phyloP scores from a whole-genome alignment of 2,797 vertebrate species.

The Alfaro cultratus region DNA sequence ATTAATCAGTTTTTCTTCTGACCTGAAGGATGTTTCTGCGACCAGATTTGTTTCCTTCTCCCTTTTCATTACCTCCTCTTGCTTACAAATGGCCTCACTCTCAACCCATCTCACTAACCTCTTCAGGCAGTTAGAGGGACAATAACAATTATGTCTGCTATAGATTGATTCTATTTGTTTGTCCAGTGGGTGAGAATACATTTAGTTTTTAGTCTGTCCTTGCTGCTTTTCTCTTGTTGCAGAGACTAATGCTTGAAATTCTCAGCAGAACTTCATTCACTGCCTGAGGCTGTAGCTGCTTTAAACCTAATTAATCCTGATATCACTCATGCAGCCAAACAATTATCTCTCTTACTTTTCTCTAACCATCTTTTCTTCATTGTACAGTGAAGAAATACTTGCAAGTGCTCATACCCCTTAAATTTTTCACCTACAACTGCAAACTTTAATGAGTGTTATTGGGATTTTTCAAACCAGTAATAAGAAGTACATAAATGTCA shows the following conservation, averaged over 20 bases:
- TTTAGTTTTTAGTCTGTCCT: background rate
- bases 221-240: slow-evolving; percentile 12
- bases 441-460: background rate
- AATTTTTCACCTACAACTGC: background rate
- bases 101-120: slow-evolving; percentile 9
- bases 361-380: background rate
- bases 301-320: background rate
- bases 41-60: slow-evolving; percentile 8
- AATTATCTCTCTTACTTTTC: background rate
- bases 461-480: background rate
- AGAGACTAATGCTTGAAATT: slow-evolving; percentile 44
- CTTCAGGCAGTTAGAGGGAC: slow-evolving; percentile 39
- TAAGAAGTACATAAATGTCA: background rate
- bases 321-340: background rate
- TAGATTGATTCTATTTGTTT: slow-evolving; percentile 39
- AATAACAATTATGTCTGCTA: slow-evolving; percentile 22
- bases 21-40: slow-evolving; percentile 8
- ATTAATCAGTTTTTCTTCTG: slow-evolving; percentile 4
- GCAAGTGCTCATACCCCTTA: background rate
- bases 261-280: slow-evolving; percentile 37
- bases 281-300: slow-evolving; percentile 28
- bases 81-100: slow-evolving; percentile 15
- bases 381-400: background rate
- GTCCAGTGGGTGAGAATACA: slow-evolving; percentile 22
- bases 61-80: slow-evolving; percentile 10